Conservation (phyloP, 2,888 invertebrate genomes). For the Plusia festucae region DNA sequence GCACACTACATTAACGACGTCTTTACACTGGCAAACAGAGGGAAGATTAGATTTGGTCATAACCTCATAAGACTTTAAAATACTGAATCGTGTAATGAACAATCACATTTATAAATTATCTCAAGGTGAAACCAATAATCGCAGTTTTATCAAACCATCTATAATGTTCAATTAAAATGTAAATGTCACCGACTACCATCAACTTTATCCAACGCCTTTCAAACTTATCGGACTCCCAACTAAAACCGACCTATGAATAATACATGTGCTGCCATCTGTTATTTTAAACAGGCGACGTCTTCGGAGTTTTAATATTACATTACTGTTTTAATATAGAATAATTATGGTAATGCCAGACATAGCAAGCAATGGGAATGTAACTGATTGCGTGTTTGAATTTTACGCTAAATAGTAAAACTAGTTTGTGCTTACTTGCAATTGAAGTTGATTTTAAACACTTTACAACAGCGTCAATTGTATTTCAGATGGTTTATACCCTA, state of each 20-base stretch:
- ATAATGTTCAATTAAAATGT: constrained; percentile 79
- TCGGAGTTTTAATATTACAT: constrained; percentile 72
- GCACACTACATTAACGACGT: too few species aligned
- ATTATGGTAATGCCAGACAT: constrained; percentile 58
- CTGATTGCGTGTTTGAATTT: constrained; percentile 45
- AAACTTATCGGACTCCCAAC: constrained; percentile 76
- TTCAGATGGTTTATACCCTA: too few species aligned
- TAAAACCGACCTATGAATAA: constrained; percentile 78
- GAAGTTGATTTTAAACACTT: neutral
- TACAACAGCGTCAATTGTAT: neutral
- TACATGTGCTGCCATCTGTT: constrained; percentile 81
- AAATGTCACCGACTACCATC: constrained; percentile 71
- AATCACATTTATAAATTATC: neutral
- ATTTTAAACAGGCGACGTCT: constrained; percentile 81
- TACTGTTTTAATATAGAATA: constrained; percentile 65
- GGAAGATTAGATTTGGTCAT: too few species aligned
- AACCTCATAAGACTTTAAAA: neutral
- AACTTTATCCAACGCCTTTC: constrained; percentile 67
- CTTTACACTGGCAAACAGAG: too few species aligned
- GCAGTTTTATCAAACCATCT: constrained; percentile 61
- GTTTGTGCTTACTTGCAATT: neutral
- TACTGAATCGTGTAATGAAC: constrained; percentile 8
- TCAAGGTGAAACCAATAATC: constrained; percentile 54
- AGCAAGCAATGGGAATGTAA: constrained; percentile 52
- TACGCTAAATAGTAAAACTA: constrained; percentile 21